These are phyloP conservation scores for Tachina grossa DNA, from an alignment of 2,888 invertebrate genomes.

Conservation along the genomic window DNA sequence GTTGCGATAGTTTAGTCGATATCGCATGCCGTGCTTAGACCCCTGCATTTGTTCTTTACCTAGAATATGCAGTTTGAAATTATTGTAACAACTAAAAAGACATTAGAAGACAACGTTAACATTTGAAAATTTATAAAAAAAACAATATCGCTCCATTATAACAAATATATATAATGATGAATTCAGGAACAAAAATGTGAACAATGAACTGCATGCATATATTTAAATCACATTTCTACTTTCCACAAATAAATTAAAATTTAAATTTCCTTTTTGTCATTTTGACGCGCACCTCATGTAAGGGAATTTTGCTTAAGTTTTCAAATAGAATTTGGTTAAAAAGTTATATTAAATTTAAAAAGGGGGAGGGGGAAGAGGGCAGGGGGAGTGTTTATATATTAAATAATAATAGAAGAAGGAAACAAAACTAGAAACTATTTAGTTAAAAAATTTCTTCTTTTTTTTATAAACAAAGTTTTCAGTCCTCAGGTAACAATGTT, in stretches of 20 bases:
- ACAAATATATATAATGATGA: no score
- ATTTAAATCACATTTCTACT: no score
- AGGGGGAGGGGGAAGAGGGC: not conserved
- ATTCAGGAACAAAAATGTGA: no score
- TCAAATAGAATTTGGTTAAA: not conserved
- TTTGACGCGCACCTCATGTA: not conserved
- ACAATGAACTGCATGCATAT: no score
- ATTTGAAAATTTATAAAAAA: no score
- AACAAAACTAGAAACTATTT: conserved; percentile 16
- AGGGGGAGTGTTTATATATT: not conserved
- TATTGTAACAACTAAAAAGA: no score
- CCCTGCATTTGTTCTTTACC: no score
- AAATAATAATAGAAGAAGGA: conserved; percentile 12
- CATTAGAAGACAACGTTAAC: no score
- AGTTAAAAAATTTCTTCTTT: conserved; percentile 17
- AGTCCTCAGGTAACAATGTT: conserved; percentile 84
- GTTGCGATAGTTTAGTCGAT: no score
- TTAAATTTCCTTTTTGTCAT: not conserved
- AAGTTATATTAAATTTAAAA: not conserved
- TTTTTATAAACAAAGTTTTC: conserved; percentile 74
- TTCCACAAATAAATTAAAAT: not conserved
- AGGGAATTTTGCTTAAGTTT: not conserved
- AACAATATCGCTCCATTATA: no score
- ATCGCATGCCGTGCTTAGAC: no score
- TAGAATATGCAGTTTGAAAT: no score